Evolutionary conservation across 1,140 invertebrate species (phyloP).

Genomic region (Ceratitis capitata): DNA sequence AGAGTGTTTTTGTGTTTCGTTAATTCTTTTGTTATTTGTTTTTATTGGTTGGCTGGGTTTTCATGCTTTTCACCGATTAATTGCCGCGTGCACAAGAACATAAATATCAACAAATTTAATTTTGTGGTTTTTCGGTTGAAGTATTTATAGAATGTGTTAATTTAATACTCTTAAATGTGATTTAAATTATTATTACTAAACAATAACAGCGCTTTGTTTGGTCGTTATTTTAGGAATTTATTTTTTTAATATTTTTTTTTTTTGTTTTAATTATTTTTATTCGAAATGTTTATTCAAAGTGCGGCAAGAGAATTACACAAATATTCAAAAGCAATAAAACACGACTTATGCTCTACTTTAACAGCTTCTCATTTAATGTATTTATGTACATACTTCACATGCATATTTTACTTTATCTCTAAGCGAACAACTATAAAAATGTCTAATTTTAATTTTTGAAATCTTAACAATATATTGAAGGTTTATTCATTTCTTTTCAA

Average conservation of each 20-base stretch:
- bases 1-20: not conserved
- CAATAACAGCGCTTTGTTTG: not conserved
- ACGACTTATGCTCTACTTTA: not conserved
- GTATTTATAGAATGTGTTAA: not conserved
- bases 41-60: not conserved
- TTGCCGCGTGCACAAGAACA: not conserved
- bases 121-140: not conserved
- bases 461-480: not conserved
- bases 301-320: too few species aligned
- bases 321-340: not conserved
- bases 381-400: not conserved
- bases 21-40: not conserved
- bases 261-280: not conserved
- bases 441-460: not conserved
- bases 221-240: not conserved
- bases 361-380: not conserved
- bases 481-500: too few species aligned
- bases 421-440: not conserved
- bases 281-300: too few species aligned
- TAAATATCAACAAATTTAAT: not conserved
- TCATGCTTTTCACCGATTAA: not conserved
- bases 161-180: constrained; percentile 5
- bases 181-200: not conserved
- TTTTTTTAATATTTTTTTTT: not conserved
- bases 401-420: not conserved